Conservation (phyloP, 2,888 invertebrate species). For the Dinocampus coccinellae region DNA sequence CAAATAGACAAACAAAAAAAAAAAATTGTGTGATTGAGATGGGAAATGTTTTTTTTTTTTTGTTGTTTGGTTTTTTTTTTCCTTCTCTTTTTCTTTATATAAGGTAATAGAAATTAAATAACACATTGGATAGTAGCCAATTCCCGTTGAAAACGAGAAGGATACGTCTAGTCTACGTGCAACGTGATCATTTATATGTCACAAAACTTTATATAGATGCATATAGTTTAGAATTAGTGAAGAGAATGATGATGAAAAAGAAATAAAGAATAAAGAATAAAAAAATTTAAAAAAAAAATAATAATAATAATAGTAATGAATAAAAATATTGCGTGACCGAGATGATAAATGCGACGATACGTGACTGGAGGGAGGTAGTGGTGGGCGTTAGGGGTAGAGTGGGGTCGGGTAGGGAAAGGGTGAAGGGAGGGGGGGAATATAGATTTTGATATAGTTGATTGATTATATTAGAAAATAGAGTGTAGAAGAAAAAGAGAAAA, state of each 20-base stretch:
- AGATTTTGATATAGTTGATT: constrained; percentile 7
- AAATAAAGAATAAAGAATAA: constrained; percentile 6
- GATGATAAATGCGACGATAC: neutral
- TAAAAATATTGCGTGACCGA: neutral
- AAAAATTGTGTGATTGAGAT: neutral
- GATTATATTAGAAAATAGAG: constrained; percentile 1
- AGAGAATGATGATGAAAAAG: constrained; percentile 2
- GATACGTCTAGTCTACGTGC: constrained; percentile 46
- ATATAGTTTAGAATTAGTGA: constrained; percentile 26
- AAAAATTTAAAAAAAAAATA: neutral
- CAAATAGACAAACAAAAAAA: neutral
- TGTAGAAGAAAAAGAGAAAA: constrained; percentile 7
- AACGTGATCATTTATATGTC: constrained; percentile 27
- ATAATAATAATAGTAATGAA: no score
- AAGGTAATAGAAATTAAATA: neutral
- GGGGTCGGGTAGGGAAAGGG: no score
- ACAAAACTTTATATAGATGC: constrained; percentile 10
- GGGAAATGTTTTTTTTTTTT: neutral
- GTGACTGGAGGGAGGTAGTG: no score
- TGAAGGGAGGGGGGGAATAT: no score
- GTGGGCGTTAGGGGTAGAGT: no score
- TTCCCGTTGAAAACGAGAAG: constrained; percentile 23
- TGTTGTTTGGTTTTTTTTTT: no score
- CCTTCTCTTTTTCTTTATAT: neutral
- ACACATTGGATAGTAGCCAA: neutral